Evolutionary conservation across 2,888 invertebrate species (phyloP).

Genomic region (Idaea straminata): DNA sequence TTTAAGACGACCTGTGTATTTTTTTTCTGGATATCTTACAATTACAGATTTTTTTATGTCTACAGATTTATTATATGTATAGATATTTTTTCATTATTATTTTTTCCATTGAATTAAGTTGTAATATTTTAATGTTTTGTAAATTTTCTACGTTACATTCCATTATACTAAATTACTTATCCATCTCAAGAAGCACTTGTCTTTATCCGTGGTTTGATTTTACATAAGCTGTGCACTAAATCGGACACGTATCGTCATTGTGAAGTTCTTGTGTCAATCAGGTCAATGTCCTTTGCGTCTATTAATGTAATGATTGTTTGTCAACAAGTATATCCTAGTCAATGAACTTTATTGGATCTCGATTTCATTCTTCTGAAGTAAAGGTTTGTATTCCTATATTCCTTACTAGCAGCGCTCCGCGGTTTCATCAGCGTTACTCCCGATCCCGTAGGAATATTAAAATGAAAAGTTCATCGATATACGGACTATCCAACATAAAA

Average conservation of each 20-base stretch:
- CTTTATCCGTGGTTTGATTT: not conserved
- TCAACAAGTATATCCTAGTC: not conserved
- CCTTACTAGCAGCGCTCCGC: not conserved
- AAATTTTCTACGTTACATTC: constrained; percentile 6
- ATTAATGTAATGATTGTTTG: not conserved
- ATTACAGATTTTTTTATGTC: too few species aligned
- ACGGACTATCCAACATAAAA: too few species aligned
- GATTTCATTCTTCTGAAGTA: not conserved
- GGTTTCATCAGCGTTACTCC: too few species aligned
- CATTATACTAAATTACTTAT: constrained; percentile 10
- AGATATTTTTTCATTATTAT: too few species aligned
- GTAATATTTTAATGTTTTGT: too few species aligned
- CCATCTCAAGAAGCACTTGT: constrained; percentile 1
- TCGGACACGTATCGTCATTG: not conserved
- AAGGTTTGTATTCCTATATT: not conserved
- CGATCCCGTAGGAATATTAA: too few species aligned
- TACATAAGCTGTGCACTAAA: not conserved
- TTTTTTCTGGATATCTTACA: too few species aligned
- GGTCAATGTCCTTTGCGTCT: not conserved
- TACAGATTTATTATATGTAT: too few species aligned
- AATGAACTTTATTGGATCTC: not conserved
- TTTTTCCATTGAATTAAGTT: too few species aligned
- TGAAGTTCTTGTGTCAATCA: not conserved
- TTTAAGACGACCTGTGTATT: too few species aligned
- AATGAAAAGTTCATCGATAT: too few species aligned